A percentile compares a stretch with the other conserved stretches of the same genome.
phyloP scores from a whole-genome alignment of 2,888 invertebrate species.

The Lumbricus terrestris region DNA sequence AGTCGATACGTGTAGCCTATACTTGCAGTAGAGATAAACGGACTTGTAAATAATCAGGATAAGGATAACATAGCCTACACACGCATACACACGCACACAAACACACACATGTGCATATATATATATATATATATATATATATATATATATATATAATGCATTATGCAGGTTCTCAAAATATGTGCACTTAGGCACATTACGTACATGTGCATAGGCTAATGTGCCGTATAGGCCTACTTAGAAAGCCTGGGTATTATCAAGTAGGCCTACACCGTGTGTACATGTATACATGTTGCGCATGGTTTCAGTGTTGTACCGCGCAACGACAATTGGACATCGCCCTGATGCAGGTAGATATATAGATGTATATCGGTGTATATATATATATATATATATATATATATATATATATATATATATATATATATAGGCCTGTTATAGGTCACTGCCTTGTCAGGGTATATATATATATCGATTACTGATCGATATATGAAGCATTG shows the following conservation, averaged over 20 bases:
- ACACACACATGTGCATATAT: not conserved
- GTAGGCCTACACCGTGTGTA: not conserved
- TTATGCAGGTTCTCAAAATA: not conserved
- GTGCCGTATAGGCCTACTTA: too few species aligned
- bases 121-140: not conserved
- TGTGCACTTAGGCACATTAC: not conserved
- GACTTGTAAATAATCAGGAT: not conserved
- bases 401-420: not conserved
- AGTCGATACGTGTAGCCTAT: not conserved
- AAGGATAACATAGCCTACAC: too few species aligned
- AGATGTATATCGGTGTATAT: too few species aligned
- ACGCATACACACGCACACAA: not conserved
- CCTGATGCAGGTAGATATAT: not conserved
- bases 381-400: too few species aligned
- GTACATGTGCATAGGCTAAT: not conserved
- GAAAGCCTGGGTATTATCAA: not conserved
- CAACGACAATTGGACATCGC: not conserved
- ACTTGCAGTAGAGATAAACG: not conserved
- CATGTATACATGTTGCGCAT: too few species aligned
- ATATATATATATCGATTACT: not conserved
- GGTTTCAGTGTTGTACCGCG: not conserved
- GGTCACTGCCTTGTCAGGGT: not conserved
- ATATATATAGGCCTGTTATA: not conserved
- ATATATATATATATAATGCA: too few species aligned
- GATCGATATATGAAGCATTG: not conserved